These are phyloP conservation scores for Salvelinus namaycush DNA, from an alignment of 2,113 vertebrate species.

Conservation along the genomic window DNA sequence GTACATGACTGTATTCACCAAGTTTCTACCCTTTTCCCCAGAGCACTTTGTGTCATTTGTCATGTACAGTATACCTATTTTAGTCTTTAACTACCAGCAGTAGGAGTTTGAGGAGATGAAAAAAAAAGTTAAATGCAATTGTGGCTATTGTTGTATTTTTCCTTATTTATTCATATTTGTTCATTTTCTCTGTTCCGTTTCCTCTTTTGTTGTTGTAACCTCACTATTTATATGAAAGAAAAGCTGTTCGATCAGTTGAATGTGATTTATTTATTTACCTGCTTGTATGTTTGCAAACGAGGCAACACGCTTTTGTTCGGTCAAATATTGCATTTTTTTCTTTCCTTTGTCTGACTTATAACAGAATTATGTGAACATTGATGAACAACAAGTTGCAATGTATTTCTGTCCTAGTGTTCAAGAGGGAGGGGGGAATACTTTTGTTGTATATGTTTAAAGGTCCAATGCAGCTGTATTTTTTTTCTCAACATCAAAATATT, in stretches of 20 bases:
- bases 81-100: slow-evolving; percentile 70
- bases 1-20: slow-evolving; percentile 40
- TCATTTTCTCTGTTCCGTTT: slow-evolving; percentile 71
- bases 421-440: slow-evolving; percentile 64
- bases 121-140: slow-evolving; percentile 79
- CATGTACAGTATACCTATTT: slow-evolving; percentile 52
- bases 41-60: slow-evolving; percentile 54
- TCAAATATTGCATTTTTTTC: slow-evolving; percentile 47
- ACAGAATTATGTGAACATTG: slow-evolving; percentile 75
- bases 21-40: slow-evolving; percentile 47
- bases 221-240: slow-evolving; percentile 84
- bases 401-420: slow-evolving; percentile 73
- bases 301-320: slow-evolving; percentile 74
- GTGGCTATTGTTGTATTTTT: slow-evolving; percentile 93
- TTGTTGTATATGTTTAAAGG: slow-evolving; percentile 60
- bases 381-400: slow-evolving; percentile 56
- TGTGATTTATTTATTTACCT: slow-evolving; percentile 75
- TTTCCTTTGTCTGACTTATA: slow-evolving; percentile 74
- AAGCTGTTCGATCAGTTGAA: slow-evolving; percentile 78
- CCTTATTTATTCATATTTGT: slow-evolving; percentile 73
- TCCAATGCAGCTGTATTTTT: too few species aligned
- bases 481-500: too few species aligned
- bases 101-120: slow-evolving; percentile 72
- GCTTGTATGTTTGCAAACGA: slow-evolving; percentile 75
- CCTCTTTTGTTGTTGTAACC: slow-evolving; percentile 83